phyloP scores from a whole-genome alignment of 1,140 invertebrate genomes.

The Teleogryllus occipitalis region DNA sequence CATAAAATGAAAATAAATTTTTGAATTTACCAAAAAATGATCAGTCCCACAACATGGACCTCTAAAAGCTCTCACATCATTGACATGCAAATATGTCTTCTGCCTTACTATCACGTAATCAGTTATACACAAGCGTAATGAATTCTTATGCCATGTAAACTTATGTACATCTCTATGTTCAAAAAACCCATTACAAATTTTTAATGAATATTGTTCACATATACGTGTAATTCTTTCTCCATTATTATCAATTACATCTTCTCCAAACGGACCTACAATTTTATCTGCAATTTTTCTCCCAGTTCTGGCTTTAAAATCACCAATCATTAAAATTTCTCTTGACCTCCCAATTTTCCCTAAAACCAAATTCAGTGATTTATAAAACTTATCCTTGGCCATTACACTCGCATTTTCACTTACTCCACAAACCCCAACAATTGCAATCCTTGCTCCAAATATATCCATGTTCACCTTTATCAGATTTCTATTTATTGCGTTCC shows the following conservation, averaged over 20 bases:
- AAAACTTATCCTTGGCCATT: background rate
- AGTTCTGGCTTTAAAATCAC: background rate
- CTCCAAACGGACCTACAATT: background rate
- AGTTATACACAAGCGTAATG: background rate
- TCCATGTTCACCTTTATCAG: background rate
- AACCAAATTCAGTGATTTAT: background rate
- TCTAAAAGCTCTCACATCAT: too few species aligned
- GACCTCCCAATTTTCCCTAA: background rate
- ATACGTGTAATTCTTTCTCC: background rate
- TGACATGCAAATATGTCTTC: background rate
- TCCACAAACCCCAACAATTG: background rate
- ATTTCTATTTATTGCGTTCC: background rate
- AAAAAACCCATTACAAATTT: slow-evolving; percentile 3
- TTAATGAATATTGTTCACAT: slow-evolving; percentile 8
- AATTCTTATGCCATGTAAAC: background rate
- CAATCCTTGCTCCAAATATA: background rate
- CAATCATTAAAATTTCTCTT: background rate
- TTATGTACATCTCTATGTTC: slow-evolving; percentile 4
- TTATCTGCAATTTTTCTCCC: background rate
- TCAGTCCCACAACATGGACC: too few species aligned
- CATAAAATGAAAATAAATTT: too few species aligned
- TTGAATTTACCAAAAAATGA: too few species aligned
- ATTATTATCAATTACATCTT: background rate
- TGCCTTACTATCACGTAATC: background rate
- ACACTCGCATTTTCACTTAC: background rate